Conservation (phyloP, 1,140 invertebrate genomes). For the Melitaea cinxia region DNA sequence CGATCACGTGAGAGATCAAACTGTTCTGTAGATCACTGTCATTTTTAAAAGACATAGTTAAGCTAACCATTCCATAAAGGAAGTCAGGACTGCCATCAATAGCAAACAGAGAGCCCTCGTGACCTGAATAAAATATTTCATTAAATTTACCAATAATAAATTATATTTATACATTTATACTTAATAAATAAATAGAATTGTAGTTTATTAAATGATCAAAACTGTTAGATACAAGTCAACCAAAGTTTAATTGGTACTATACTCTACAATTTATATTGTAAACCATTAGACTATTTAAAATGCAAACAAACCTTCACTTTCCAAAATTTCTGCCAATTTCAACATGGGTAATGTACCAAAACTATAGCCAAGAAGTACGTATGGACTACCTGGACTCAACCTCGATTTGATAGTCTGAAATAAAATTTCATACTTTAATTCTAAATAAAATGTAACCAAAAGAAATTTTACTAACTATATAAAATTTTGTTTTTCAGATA, state of each 20-base stretch:
- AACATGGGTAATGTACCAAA: slow-evolving; percentile 84
- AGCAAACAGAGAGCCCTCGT: slow-evolving; percentile 81
- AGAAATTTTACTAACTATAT: no score
- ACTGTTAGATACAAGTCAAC: no score
- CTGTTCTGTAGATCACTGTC: slow-evolving; percentile 82
- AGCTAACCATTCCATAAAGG: slow-evolving; percentile 74
- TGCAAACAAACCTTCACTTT: slow-evolving; percentile 75
- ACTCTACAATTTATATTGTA: no score
- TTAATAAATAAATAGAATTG: no score
- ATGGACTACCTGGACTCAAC: slow-evolving; percentile 83
- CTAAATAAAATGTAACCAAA: slow-evolving; percentile 4
- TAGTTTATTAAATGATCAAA: no score
- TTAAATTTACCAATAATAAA: no score
- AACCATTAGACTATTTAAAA: no score
- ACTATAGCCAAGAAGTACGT: slow-evolving; percentile 86
- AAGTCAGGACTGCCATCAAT: slow-evolving; percentile 84
- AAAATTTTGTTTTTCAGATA: no score
- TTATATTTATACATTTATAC: no score
- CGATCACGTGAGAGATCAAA: slow-evolving; percentile 80
- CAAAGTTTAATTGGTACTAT: no score
- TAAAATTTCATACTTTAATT: no score
- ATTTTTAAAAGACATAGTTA: slow-evolving; percentile 65
- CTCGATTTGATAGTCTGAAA: slow-evolving; percentile 60
- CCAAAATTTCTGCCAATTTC: slow-evolving; percentile 81
- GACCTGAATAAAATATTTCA: slow-evolving; percentile 51